Evolutionary conservation across 2,888 invertebrate genomes (phyloP), one percentile per base, ranked within the genome.

Genomic region (Callimorpha dominula): DNA sequence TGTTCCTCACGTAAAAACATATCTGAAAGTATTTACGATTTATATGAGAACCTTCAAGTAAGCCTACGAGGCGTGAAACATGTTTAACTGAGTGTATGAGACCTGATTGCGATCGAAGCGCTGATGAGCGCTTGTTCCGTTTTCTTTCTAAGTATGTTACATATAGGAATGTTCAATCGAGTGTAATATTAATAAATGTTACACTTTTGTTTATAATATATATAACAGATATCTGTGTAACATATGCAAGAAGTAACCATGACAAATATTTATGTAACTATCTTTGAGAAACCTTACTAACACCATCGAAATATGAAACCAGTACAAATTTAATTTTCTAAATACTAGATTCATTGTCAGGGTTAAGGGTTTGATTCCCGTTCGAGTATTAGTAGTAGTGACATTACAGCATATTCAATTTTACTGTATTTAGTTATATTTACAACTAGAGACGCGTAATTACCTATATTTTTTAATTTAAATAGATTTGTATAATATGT

Each of bases 41-140:
- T 54, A 54, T 31, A n/a, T 60, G 42, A 65, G 57, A 65, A 69
- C 31, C 65, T 76, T 62, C 70, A 68, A 9, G 63, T 62, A 43
- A 77, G 5, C 62, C 50, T 70, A 49, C n/a, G 65, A 73, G 12
- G 65, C 31, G 72, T 71, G 71, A 84, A 77, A 79, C 67, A 65
- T 75, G 73, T 79, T 72, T 77, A 72, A 73, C 68, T 43, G 71
- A 71, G 71, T 82, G 80, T 82, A 77, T 81, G 66, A 72, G 63
- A 43, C 54, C 49, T 82, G 82, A 82, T 84, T 82, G 80, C 74
- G 73, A 71, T 76, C 73, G 70, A 67, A 62, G 66, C 43, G 50
- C 52, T 85, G 83, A 85, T 81, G 81, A 79, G 72, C 63, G 62
- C 81, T 78, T 78, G 81, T 85, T 81, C 76, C 71, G 71, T 79